Evolutionary conservation across 2,888 invertebrate species (phyloP).

Genomic region (Leptinotarsa peninsularis): DNA sequence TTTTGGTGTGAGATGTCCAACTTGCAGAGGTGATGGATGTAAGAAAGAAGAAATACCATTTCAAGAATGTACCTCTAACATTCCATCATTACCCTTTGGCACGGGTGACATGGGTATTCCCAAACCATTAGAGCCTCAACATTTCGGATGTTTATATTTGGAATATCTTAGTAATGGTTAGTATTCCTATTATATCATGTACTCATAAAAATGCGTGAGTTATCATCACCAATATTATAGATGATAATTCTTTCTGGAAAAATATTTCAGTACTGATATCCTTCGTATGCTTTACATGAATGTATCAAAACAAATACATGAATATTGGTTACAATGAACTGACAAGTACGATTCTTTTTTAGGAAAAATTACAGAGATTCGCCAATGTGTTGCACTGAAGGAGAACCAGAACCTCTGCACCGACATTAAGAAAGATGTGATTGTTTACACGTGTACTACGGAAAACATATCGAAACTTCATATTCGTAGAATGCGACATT

Average conservation of each 20-base stretch:
- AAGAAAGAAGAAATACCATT: not conserved
- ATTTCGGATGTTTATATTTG: not conserved
- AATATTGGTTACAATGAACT: too few species aligned
- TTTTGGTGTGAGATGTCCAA: not conserved
- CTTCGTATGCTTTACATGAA: too few species aligned
- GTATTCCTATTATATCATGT: not conserved
- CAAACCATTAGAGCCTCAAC: not conserved
- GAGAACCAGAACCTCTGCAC: not conserved
- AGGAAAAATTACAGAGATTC: not conserved
- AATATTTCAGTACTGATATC: too few species aligned
- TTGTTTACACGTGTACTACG: not conserved
- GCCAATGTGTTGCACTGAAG: not conserved
- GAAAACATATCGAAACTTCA: not conserved
- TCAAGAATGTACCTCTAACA: not conserved
- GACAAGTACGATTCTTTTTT: not conserved
- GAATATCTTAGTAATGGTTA: not conserved
- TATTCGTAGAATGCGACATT: not conserved
- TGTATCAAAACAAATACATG: too few species aligned
- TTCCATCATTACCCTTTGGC: not conserved
- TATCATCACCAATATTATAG: too few species aligned
- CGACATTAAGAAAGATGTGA: not conserved
- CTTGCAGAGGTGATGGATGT: not conserved
- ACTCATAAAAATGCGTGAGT: too few species aligned
- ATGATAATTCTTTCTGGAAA: too few species aligned
- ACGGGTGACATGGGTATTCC: not conserved